Base-by-base conservation (phyloP, 2,888 invertebrate genomes). In the Hyppa rectilinea region DNA sequence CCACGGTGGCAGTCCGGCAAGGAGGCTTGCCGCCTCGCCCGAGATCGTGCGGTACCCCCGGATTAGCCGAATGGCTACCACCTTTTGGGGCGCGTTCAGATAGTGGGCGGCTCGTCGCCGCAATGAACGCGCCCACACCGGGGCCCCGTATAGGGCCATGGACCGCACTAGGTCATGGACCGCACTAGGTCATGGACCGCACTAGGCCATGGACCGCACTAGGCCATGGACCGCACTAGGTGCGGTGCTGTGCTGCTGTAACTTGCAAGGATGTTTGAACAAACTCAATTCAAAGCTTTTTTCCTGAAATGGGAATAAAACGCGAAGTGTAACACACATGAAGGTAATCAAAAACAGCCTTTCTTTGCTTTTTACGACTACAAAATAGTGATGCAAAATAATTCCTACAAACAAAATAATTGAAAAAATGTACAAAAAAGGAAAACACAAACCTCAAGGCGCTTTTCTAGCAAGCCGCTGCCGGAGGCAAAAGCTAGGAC, bases 361-460 rank as follows among this genome's bases (percentile, higher is more conserved):
- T 68, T n/a, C 65, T 70, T 40, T 76, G 60, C 49, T 62, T 23
- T 73, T 70, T 36, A 34, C 6, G 23, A 43, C 10, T 36, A 20
- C 78, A 66, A 47, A 63, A 55, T 49, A 56, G 45, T 49, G 66
- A 75, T 71, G 62, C 62, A 79, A 75, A 59, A 68, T 59, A 71
- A 64, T 53, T 64, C 34, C 58, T 55, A 49, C 60, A 67, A 50
- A 82, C 58, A 69, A 53, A 78, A 82, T 69, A 75, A 71, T 75
- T 69, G 72, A 66, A 75, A 79, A 71, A 71, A 81, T 68, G 71
- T 71, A 83, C 45, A 78, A 70, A 65, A 69, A 58, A 50, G 31
- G 23, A 70, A 73, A n/a, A 60, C 29, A 78, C 61, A 81, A 77
- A 79, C 70, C 61, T 71, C 63, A 78, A 82, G 75, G 70, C 63